A percentile compares a stretch with the other conserved stretches of the same genome.
Conservation (phyloP, 2,113 vertebrate genomes). For the Clarias batrachus region DNA sequence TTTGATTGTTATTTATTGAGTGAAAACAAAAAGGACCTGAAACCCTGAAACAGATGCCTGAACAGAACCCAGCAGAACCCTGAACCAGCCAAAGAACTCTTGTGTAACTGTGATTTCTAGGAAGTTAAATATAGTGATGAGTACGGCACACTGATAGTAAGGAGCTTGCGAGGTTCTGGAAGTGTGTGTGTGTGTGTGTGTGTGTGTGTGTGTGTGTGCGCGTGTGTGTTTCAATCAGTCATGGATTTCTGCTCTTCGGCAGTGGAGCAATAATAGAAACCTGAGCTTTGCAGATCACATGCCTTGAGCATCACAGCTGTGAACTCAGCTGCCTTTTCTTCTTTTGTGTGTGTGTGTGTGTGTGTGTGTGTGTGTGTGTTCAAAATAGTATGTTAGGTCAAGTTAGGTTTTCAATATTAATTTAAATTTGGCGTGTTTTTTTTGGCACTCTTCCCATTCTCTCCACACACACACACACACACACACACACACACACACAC, state of each 20-base stretch:
- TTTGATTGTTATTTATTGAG: neutral
- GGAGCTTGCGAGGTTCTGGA: neutral
- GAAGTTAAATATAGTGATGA: neutral
- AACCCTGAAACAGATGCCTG: neutral
- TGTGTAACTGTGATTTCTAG: neutral
- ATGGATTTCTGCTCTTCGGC: conserved; percentile 38
- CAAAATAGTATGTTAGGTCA: neutral
- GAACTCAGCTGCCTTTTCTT: conserved; percentile 50
- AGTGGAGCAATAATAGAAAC: conserved; percentile 55
- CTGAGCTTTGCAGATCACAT: conserved; percentile 51
- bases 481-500: neutral
- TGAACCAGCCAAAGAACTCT: neutral
- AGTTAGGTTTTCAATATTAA: neutral
- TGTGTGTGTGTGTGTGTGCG: conserved; percentile 1
- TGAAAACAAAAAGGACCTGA: neutral
- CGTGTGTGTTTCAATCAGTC: conserved; percentile 5
- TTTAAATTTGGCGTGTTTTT: neutral
- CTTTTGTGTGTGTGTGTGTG: conserved; percentile 10
- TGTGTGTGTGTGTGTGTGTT: neutral
- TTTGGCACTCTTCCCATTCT: neutral
- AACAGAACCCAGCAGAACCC: neutral
- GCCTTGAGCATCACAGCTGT: conserved; percentile 51
- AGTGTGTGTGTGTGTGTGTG: neutral
- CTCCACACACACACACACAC: neutral
- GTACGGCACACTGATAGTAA: neutral